These are phyloP conservation scores for Vanessa tameamea DNA, from an alignment of 1,140 invertebrate species.

Conservation along the genomic window DNA sequence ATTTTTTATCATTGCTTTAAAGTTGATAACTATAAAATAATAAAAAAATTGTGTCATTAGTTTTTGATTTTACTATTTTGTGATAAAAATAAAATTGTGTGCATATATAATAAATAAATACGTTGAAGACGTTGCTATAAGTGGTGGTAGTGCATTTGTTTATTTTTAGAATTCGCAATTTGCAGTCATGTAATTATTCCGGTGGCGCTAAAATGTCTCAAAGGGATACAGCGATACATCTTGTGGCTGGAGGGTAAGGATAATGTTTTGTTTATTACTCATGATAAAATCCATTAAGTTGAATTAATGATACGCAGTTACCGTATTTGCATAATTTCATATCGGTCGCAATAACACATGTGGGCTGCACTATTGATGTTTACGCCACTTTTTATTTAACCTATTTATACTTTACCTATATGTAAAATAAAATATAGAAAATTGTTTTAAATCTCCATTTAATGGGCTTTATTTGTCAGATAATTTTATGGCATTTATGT, in stretches of 20 bases:
- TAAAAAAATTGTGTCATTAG: not conserved
- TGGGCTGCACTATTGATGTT: conserved; percentile 29
- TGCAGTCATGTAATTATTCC: conserved; percentile 75
- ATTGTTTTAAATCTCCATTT: no score
- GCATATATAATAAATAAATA: conserved; percentile 39
- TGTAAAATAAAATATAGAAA: no score
- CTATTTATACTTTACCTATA: conserved; percentile 15
- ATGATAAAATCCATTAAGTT: not conserved
- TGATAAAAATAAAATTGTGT: conserved; percentile 11
- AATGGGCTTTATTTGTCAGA: no score
- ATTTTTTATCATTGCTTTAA: not conserved
- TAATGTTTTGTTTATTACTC: conserved; percentile 15
- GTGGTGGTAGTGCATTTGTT: conserved; percentile 74
- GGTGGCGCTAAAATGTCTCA: conserved; percentile 84
- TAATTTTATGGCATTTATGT: no score
- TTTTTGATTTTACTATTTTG: conserved; percentile 1
- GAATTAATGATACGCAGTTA: conserved; percentile 31
- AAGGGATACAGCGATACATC: conserved; percentile 91
- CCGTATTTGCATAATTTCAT: conserved; percentile 34
- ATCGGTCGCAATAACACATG: conserved; percentile 30
- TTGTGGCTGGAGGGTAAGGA: conserved; percentile 91
- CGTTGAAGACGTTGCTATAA: conserved; percentile 51
- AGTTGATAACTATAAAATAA: conserved; percentile 2
- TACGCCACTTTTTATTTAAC: conserved; percentile 32
- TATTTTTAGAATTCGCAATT: conserved; percentile 78